phyloP scores from a whole-genome alignment of 2,113 vertebrate species.

The Xyliphius kryptos region DNA sequence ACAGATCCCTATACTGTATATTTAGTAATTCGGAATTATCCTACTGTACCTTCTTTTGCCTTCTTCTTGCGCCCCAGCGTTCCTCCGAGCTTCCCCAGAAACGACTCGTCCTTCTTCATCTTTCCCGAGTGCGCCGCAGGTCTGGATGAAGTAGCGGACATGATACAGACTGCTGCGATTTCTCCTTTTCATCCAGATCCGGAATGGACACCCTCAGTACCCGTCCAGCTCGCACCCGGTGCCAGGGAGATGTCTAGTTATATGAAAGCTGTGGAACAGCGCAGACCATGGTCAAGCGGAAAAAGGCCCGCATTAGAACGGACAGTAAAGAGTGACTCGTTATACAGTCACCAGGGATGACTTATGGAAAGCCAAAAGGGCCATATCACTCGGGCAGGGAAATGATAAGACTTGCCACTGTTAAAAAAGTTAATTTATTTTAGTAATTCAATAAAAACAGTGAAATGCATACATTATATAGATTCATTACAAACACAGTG shows the following conservation, averaged over 20 bases:
- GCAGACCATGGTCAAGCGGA: neutral
- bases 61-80: constrained; percentile 80
- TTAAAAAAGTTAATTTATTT: too few species aligned
- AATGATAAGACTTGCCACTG: too few species aligned
- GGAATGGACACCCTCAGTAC: neutral
- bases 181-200: constrained; percentile 5
- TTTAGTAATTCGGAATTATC: too few species aligned
- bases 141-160: constrained; percentile 56
- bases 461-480: too few species aligned
- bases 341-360: neutral
- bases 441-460: too few species aligned
- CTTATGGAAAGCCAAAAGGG: neutral
- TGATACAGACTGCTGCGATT: constrained; percentile 29
- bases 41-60: constrained; percentile 74
- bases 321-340: neutral
- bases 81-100: too few species aligned
- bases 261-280: neutral
- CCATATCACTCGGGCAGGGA: too few species aligned
- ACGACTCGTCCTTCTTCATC: constrained; percentile 85
- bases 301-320: neutral
- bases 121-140: constrained; percentile 62
- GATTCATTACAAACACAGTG: too few species aligned
- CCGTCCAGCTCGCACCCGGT: constrained; percentile 21
- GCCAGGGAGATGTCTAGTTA: neutral
- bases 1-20: too few species aligned